A percentile compares a stretch with the other conserved stretches of the same genome.
These are phyloP conservation scores for Chaetura pelagica DNA, from an alignment of 2,113 vertebrate species.

Conservation along the genomic window DNA sequence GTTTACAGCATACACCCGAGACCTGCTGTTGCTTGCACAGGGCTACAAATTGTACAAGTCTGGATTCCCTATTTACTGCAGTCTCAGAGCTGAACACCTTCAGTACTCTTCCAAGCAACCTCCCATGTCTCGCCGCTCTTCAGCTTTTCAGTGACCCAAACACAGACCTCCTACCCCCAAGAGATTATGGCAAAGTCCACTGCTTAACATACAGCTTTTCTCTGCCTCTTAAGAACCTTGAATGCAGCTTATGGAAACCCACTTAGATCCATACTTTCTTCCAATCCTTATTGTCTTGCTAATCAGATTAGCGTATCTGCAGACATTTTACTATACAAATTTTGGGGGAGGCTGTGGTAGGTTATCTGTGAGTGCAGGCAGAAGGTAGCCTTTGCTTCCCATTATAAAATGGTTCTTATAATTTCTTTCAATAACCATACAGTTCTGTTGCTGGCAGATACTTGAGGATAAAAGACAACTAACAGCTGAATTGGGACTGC, in stretches of 20 bases:
- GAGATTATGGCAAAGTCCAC: conserved; percentile 5
- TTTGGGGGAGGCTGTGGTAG: neutral
- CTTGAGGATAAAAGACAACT: neutral
- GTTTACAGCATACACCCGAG: neutral
- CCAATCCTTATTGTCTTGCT: conserved; percentile 41
- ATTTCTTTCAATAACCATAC: neutral
- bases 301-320: neutral
- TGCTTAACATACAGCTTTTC: conserved; percentile 43
- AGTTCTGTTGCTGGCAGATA: neutral
- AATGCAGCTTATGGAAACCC: conserved; percentile 46
- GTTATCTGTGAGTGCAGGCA: neutral
- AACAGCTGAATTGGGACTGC: neutral
- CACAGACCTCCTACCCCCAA: neutral
- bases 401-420: neutral
- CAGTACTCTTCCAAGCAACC: neutral
- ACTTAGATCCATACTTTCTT: conserved; percentile 64
- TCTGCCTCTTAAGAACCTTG: conserved; percentile 53
- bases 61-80: neutral
- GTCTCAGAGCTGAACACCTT: neutral
- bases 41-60: neutral
- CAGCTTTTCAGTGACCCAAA: neutral
- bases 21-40: neutral
- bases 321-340: neutral
- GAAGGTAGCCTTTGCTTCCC: neutral
- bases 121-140: neutral